Evolutionary conservation across 2,888 invertebrate species (phyloP).

Genomic region (Malacosoma neustria): DNA sequence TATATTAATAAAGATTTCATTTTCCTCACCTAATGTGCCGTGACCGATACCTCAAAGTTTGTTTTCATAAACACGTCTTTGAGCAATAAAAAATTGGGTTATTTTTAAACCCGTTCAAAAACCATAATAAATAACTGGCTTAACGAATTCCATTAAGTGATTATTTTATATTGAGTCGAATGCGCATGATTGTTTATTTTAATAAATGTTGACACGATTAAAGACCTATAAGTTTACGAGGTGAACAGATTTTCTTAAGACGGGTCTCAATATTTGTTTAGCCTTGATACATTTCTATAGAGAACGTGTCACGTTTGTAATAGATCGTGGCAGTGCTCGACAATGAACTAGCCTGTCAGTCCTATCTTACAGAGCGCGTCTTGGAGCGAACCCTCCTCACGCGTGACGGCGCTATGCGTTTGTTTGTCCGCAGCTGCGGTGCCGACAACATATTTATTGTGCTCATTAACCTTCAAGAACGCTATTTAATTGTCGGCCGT

Average conservation of each 20-base stretch:
- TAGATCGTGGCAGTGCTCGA: slow-evolving; percentile 39
- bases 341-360: slow-evolving; percentile 61
- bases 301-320: slow-evolving; percentile 44
- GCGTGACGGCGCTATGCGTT: slow-evolving; percentile 62
- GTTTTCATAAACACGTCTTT: slow-evolving; percentile 47
- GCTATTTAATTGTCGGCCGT: slow-evolving; percentile 75
- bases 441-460: slow-evolving; percentile 75
- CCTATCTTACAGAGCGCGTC: slow-evolving; percentile 29
- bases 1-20: slow-evolving; percentile 45
- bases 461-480: slow-evolving; percentile 75
- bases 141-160: slow-evolving; percentile 27
- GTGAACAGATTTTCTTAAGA: slow-evolving; percentile 24
- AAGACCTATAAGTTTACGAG: neutral
- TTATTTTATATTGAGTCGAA: slow-evolving; percentile 24
- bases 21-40: slow-evolving; percentile 30
- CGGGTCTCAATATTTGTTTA: slow-evolving; percentile 33
- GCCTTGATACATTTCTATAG: slow-evolving; percentile 33
- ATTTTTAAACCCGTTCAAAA: slow-evolving; percentile 26
- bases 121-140: slow-evolving; percentile 38
- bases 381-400: slow-evolving; percentile 50
- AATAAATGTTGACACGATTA: slow-evolving; percentile 14
- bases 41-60: slow-evolving; percentile 41
- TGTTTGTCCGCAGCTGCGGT: slow-evolving; percentile 71
- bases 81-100: slow-evolving; percentile 42
- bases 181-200: slow-evolving; percentile 20